Percentiles rank a stretch among this genome's conserved stretches.
Evolutionary conservation across 2,888 invertebrate species (phyloP).

Genomic region (Fragum fragum): DNA sequence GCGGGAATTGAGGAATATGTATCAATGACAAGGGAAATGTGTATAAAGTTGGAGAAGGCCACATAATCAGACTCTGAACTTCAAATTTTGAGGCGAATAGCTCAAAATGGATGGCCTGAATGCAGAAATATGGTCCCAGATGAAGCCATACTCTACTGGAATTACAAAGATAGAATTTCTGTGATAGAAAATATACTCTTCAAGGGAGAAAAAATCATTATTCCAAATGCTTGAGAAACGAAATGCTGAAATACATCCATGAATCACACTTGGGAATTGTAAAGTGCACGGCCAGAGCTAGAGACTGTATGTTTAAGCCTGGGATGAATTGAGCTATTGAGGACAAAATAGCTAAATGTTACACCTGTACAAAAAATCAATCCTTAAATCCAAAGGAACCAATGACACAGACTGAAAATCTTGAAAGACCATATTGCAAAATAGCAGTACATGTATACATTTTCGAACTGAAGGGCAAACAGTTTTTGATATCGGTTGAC

Average conservation of each 20-base stretch:
- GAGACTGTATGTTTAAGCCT: conserved; percentile 52
- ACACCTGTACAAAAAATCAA: conserved; percentile 30
- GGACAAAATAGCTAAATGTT: conserved; percentile 37
- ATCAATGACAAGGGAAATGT: conserved; percentile 24
- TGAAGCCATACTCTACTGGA: conserved; percentile 40
- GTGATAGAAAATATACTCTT: conserved; percentile 30
- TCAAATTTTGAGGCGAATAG: conserved; percentile 11
- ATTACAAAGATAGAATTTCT: conserved; percentile 52
- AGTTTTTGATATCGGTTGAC: too few relatives aligned
- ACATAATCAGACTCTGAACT: conserved; percentile 24
- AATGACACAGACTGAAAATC: conserved; percentile 16
- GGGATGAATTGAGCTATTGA: conserved; percentile 48
- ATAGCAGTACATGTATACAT: conserved; percentile 28
- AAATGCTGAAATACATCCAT: conserved; percentile 46
- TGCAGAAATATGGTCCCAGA: neutral
- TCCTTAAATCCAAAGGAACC: conserved; percentile 29
- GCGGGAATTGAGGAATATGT: conserved; percentile 28
- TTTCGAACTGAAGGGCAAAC: too few relatives aligned
- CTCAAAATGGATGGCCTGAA: conserved; percentile 30
- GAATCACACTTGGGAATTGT: conserved; percentile 56
- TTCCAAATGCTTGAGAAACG: conserved; percentile 37
- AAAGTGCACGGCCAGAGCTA: conserved; percentile 50
- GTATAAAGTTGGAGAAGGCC: conserved; percentile 16
- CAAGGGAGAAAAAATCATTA: conserved; percentile 32
- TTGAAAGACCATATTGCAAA: conserved; percentile 25